Percentiles rank a stretch among this genome's conserved stretches.
Conservation (phyloP, 1,140 invertebrate genomes). For the Brachionus manjavacas region DNA sequence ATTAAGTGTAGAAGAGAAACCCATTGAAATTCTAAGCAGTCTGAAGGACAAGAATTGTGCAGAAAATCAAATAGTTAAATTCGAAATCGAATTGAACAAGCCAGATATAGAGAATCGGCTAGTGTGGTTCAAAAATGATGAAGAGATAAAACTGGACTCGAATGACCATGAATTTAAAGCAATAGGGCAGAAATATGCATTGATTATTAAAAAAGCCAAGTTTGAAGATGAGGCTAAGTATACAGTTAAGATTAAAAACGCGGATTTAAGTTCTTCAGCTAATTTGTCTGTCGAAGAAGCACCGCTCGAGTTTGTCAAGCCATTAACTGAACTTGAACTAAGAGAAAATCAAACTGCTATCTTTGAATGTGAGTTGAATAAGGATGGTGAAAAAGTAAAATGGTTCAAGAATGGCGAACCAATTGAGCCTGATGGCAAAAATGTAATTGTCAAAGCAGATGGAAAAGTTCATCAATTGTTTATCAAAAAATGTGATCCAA, state of each 20-base stretch:
- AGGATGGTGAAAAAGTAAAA: slow-evolving; percentile 14
- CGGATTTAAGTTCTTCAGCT: background rate
- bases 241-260: slow-evolving; percentile 16
- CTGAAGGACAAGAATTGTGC: slow-evolving; percentile 17
- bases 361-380: slow-evolving; percentile 43
- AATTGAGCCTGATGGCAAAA: slow-evolving; percentile 9
- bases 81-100: slow-evolving; percentile 42
- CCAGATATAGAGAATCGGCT: background rate
- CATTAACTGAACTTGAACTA: background rate
- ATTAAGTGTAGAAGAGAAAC: slow-evolving; percentile 25
- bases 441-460: slow-evolving; percentile 21
- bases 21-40: slow-evolving; percentile 6
- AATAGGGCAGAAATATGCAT: background rate
- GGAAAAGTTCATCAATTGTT: slow-evolving; percentile 36
- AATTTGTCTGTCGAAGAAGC: slow-evolving; percentile 40
- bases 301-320: slow-evolving; percentile 10
- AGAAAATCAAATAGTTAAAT: slow-evolving; percentile 26
- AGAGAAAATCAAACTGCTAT: slow-evolving; percentile 4
- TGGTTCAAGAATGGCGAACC: slow-evolving; percentile 40
- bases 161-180: slow-evolving; percentile 9
- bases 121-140: slow-evolving; percentile 23
- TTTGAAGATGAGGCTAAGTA: slow-evolving; percentile 37
- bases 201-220: slow-evolving; percentile 16
- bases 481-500: slow-evolving; percentile 25
- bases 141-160: slow-evolving; percentile 25